Evolutionary conservation across 2,113 vertebrate genomes (phyloP), one percentile per base, ranked within the genome.

Genomic region (Apteryx mantelli): DNA sequence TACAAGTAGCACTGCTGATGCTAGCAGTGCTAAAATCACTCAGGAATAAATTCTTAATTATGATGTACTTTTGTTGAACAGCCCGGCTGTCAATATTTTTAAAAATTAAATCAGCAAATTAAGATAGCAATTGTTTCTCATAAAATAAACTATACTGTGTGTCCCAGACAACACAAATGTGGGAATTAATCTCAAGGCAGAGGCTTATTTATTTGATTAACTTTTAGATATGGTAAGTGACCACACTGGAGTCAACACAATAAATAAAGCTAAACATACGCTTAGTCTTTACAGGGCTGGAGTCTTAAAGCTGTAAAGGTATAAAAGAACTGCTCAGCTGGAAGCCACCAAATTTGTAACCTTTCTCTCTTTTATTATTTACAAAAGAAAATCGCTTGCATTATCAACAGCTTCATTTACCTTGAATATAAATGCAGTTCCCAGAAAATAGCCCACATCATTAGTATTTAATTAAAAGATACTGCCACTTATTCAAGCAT

Each of bases 141-240:
- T 94, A 89, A 96, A 95, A 93, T 74, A 93, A 95, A 81, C 75
- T 88, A 36, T 32, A 52, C 11, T 26, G 44, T 81, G 24, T 88
- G 21, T 71, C 68, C 82, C 65, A 88, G 90, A 92, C 86, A 93
- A 75, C 55, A 19, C 55, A 58, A 86, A 58, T 81, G 79, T 77
- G 60, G 44, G 56, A 93, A 93, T 88, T 94, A 89, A 94, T 89
- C 71, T 91, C 82, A 75, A 94, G 79, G 76, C 79, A 88, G 91
- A 90, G 73, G 38, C 71, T 95, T 94, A 71, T 88, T 95, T 91
- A 94, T 77, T 66, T 77, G 71, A 91, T 95, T 95, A 91, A 60
- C 19, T 75, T 94, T 93, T 93, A 91, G 89, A 74, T 95, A 94
- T 38, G 66, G 48, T 82, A 91, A 93, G 74, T 82, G 89, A 95